Evolutionary conservation across 37 sponge, comb jelly and placozoan genomes (phyloP).

Genomic region (Geodia barretti): DNA sequence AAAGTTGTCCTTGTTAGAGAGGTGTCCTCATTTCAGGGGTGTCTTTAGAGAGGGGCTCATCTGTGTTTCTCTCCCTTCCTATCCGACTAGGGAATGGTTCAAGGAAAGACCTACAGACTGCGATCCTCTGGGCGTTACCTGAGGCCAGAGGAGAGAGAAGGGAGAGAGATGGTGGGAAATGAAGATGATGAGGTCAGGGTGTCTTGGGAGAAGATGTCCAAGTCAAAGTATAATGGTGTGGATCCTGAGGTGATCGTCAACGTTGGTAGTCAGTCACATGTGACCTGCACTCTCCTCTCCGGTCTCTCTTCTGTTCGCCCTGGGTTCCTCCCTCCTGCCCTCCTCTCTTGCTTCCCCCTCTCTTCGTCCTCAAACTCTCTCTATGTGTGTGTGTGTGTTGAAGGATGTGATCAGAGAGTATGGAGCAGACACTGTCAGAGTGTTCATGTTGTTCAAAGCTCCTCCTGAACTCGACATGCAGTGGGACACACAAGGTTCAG

Average conservation of each 20-base stretch:
- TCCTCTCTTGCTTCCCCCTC: neutral
- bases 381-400: neutral
- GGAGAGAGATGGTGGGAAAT: conserved; percentile 21
- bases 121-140: conserved; percentile 53
- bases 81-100: conserved; percentile 94
- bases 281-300: no score
- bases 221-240: conserved; percentile 89
- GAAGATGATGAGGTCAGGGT: conserved; percentile 14
- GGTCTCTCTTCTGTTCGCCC: neutral
- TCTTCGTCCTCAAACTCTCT: conserved; percentile 1
- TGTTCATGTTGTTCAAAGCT: conserved; percentile 77
- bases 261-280: no score
- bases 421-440: conserved; percentile 79
- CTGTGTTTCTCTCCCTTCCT: neutral
- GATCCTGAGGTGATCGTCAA: conserved; percentile 75
- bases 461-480: conserved; percentile 59
- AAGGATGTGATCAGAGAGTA: conserved; percentile 64
- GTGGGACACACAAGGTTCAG: conserved; percentile 60
- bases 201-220: conserved; percentile 96
- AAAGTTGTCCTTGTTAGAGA: no score
- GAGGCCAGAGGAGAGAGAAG: conserved; percentile 53
- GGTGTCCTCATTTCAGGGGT: neutral
- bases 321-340: neutral
- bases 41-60: neutral
- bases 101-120: conserved; percentile 62